Evolutionary conservation across 2,797 vertebrate species (phyloP).

Genomic region (Sebastes paucispinis): DNA sequence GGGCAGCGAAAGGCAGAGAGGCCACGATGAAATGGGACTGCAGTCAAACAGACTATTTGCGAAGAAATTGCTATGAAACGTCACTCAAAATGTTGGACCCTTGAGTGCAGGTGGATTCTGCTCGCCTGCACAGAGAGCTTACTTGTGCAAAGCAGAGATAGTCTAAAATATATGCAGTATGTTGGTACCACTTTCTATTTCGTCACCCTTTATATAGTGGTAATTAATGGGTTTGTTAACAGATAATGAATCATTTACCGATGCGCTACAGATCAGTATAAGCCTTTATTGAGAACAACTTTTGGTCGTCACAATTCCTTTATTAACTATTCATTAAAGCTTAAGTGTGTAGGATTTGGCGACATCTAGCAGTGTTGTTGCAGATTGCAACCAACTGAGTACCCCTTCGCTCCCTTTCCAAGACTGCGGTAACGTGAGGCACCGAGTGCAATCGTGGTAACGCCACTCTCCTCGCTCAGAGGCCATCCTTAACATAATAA

Average conservation of each 20-base stretch:
- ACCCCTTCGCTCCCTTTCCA: no score
- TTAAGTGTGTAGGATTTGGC: no score
- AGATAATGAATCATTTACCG: not conserved
- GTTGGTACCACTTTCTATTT: not conserved
- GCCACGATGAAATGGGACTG: constrained; percentile 32
- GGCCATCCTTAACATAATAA: no score
- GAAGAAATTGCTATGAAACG: constrained; percentile 48
- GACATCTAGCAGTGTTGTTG: no score
- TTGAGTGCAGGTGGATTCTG: constrained; percentile 28
- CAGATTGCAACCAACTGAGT: no score
- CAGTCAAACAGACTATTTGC: constrained; percentile 49
- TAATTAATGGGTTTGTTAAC: not conserved
- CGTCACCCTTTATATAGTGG: not conserved
- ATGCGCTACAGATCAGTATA: not conserved
- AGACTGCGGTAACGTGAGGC: no score
- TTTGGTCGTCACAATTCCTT: not conserved
- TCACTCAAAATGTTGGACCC: constrained; percentile 44
- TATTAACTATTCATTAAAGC: not conserved
- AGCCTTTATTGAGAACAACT: not conserved
- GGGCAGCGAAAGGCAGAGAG: constrained; percentile 24
- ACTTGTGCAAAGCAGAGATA: constrained; percentile 1
- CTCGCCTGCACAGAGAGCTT: not conserved
- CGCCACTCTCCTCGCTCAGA: no score
- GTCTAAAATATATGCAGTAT: not conserved
- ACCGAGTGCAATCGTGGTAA: no score